These are phyloP conservation scores for Takifugu rubripes DNA, from an alignment of 2,797 vertebrate species.

Conservation along the genomic window DNA sequence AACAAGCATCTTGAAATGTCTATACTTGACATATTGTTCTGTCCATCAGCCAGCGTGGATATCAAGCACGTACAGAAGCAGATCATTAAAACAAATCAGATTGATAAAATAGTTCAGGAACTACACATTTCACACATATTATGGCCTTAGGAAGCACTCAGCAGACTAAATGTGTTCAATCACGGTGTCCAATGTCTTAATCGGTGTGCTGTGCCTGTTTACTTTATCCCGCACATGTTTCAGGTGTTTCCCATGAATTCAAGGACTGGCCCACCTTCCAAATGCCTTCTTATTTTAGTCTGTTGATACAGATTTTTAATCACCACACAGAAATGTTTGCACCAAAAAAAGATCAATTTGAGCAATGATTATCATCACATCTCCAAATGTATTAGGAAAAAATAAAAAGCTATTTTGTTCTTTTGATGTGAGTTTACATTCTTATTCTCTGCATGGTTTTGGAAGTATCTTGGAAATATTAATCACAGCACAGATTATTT, in stretches of 20 bases:
- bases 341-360: slow-evolving; percentile 56
- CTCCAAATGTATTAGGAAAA: slow-evolving; percentile 70
- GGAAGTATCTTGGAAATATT: slow-evolving; percentile 77
- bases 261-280: slow-evolving; percentile 52
- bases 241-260: slow-evolving; percentile 43
- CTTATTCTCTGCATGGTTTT: slow-evolving; percentile 77
- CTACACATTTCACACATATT: slow-evolving; percentile 20
- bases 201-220: slow-evolving; percentile 76
- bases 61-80: no score
- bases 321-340: slow-evolving; percentile 57
- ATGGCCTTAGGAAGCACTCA: slow-evolving; percentile 60
- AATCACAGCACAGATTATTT: slow-evolving; percentile 82
- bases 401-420: slow-evolving; percentile 52
- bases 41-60: no score
- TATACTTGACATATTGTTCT: no score
- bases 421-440: slow-evolving; percentile 72
- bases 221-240: slow-evolving; percentile 48
- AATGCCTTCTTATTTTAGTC: slow-evolving; percentile 67
- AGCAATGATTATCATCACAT: slow-evolving; percentile 50
- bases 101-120: slow-evolving; percentile 8
- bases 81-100: no score
- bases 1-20: no score
- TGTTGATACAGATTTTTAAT: slow-evolving; percentile 54
- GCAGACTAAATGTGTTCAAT: slow-evolving; percentile 54
- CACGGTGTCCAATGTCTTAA: slow-evolving; percentile 70